Percentiles rank a stretch among this genome's conserved stretches.
Conservation (phyloP, 2,888 invertebrate species). For the Dolichopus griseipennis region DNA sequence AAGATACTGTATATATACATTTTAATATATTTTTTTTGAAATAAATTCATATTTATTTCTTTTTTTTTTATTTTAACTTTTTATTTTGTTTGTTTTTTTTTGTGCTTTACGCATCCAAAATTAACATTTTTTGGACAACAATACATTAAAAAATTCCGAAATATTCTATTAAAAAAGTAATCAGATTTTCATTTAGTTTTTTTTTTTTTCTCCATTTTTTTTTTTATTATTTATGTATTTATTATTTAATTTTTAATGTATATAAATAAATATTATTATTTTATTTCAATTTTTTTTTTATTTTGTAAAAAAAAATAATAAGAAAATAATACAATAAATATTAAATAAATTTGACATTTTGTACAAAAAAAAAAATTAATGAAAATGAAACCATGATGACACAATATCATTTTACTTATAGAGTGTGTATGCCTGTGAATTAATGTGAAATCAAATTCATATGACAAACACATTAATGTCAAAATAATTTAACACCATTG, state of each 20-base stretch:
- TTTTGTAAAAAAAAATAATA: neutral
- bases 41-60: conserved; percentile 13
- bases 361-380: neutral
- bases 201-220: neutral
- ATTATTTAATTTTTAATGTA: conserved; percentile 2
- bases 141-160: neutral
- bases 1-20: too few relatives aligned
- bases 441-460: conserved; percentile 8
- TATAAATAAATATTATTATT: neutral
- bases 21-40: neutral
- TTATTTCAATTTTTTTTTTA: neutral
- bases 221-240: neutral
- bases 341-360: conserved; percentile 4
- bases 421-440: neutral
- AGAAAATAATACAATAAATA: neutral
- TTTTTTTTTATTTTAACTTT: conserved; percentile 15
- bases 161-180: too few relatives aligned
- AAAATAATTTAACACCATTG: conserved; percentile 7
- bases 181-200: neutral
- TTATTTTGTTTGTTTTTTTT: conserved; percentile 1
- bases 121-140: neutral
- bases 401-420: neutral
- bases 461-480: conserved; percentile 12
- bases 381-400: neutral
- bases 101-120: conserved; percentile 13